Percentiles rank a stretch among this genome's conserved stretches.
Conservation (phyloP, 2,113 vertebrate species). For the Propithecus coquereli region DNA sequence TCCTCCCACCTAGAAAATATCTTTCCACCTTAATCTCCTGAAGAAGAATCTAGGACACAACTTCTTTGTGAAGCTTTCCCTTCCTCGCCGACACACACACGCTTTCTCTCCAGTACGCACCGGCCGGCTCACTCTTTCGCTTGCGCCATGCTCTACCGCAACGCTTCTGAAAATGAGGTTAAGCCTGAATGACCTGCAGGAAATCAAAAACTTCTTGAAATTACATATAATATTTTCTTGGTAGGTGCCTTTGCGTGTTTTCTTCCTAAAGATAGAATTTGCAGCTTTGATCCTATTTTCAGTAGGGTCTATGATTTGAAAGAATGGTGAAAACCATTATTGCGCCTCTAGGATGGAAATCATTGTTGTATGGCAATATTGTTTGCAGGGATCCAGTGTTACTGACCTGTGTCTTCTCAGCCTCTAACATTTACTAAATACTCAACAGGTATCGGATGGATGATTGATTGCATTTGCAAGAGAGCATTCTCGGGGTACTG, state of each 20-base stretch:
- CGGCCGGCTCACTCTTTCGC: neutral
- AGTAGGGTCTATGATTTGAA: neutral
- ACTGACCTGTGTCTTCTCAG: neutral
- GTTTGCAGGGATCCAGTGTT: neutral
- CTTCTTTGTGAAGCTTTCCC: neutral
- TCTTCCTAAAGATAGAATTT: neutral
- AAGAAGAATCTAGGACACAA: neutral
- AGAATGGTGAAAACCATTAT: neutral
- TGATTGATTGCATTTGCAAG: neutral
- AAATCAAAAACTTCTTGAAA: neutral
- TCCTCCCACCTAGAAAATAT: conserved; percentile 13
- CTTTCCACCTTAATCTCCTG: neutral
- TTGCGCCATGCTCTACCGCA: neutral
- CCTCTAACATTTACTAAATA: neutral
- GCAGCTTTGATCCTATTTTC: neutral
- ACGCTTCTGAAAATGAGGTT: neutral
- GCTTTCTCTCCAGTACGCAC: neutral
- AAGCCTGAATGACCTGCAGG: neutral
- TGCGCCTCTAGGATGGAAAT: neutral
- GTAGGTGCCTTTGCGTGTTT: neutral
- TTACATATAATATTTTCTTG: neutral
- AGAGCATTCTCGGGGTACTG: neutral
- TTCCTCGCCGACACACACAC: neutral
- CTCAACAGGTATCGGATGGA: neutral
- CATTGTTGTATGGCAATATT: neutral